These are phyloP conservation scores for Mola mola DNA, from an alignment of 2,113 vertebrate genomes.

Conservation along the genomic window DNA sequence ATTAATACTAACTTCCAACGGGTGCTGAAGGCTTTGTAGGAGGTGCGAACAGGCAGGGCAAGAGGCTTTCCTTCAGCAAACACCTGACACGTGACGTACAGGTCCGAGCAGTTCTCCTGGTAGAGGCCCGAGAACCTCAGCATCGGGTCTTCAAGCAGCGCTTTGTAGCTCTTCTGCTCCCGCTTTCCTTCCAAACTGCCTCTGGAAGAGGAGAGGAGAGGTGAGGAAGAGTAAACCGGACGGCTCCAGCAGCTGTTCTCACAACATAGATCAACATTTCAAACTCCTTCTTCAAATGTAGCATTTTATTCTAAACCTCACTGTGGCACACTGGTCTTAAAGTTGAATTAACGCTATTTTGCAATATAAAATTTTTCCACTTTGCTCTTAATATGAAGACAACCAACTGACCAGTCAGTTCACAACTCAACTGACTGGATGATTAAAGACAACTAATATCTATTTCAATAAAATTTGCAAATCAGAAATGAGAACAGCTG, in stretches of 20 bases:
- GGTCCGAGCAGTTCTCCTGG: slow-evolving; percentile 95
- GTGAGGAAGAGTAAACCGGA: not conserved
- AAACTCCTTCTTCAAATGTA: too few relatives aligned
- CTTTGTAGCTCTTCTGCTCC: slow-evolving; percentile 96
- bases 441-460: too few relatives aligned
- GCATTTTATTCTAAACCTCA: too few relatives aligned
- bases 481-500: too few relatives aligned
- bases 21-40: slow-evolving; percentile 98
- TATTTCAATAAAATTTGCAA: too few relatives aligned
- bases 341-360: too few relatives aligned
- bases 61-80: slow-evolving; percentile 97
- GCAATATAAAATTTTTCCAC: too few relatives aligned
- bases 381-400: too few relatives aligned
- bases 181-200: slow-evolving; percentile 98
- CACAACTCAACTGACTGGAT: too few relatives aligned
- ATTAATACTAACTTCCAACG: slow-evolving; percentile 94
- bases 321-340: too few relatives aligned
- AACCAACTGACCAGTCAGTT: too few relatives aligned
- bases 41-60: slow-evolving; percentile 94
- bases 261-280: not conserved
- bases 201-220: slow-evolving; percentile 70
- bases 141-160: slow-evolving; percentile 94
- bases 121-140: slow-evolving; percentile 96
- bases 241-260: not conserved
- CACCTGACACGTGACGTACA: slow-evolving; percentile 97